A percentile compares a stretch with the other conserved stretches of the same genome.
Conservation (phyloP, 2,797 vertebrate genomes). For the Semaprochilodus insignis region DNA sequence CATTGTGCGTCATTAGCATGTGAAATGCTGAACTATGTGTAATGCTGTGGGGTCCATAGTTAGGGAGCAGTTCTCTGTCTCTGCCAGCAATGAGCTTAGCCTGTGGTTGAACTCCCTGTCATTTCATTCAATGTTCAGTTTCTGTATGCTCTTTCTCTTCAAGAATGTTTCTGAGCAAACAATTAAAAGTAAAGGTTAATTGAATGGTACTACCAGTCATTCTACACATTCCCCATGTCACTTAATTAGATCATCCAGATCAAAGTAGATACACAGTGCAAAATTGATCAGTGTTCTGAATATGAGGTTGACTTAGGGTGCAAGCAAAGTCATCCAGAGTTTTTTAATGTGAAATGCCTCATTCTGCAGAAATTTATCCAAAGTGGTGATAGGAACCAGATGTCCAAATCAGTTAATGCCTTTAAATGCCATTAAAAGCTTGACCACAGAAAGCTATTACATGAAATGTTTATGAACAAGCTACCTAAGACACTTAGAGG, state of each 20-base stretch:
- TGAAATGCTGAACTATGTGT: constrained; percentile 52
- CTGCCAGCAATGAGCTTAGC: constrained; percentile 20
- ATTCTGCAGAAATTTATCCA: not conserved
- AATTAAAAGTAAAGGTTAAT: not conserved
- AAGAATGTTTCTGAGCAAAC: constrained; percentile 10
- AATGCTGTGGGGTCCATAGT: constrained; percentile 50
- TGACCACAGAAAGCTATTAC: too few species aligned
- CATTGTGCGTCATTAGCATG: constrained; percentile 52
- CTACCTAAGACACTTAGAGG: too few species aligned
- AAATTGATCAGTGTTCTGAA: not conserved
- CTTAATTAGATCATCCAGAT: constrained; percentile 1
- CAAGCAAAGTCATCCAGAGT: too few species aligned
- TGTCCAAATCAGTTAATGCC: too few species aligned
- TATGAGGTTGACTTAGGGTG: too few species aligned
- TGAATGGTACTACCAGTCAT: not conserved
- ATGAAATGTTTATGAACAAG: too few species aligned
- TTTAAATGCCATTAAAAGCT: too few species aligned
- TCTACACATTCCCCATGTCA: not conserved
- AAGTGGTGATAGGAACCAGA: too few species aligned
- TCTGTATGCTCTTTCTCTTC: not conserved
- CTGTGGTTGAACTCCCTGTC: constrained; percentile 32
- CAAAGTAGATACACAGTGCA: not conserved
- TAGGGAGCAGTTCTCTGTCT: constrained; percentile 22
- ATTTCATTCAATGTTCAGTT: constrained; percentile 15
- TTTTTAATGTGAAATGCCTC: not conserved